Percentiles rank a stretch among this genome's conserved stretches.
phyloP scores from a whole-genome alignment of 30 jellyfish, hydroid and myxozoan genomes.

The Cassiopea xamachana region DNA sequence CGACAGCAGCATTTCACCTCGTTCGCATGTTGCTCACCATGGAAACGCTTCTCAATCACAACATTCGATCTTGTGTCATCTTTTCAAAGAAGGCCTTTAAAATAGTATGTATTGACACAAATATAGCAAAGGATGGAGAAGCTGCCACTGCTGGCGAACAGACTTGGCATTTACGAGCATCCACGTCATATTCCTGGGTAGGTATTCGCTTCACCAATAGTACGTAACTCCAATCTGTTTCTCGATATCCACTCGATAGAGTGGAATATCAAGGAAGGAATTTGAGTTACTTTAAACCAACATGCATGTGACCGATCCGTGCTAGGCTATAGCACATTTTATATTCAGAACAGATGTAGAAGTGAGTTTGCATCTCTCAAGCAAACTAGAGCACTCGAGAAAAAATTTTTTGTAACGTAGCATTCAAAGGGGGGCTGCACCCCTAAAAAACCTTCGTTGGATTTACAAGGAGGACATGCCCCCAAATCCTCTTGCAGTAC shows the following conservation, averaged over 20 bases:
- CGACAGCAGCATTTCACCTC: slow-evolving; percentile 1
- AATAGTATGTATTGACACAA: background rate
- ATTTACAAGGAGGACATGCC: no score
- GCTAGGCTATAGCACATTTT: no score
- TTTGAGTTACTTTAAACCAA: no score
- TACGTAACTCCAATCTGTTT: background rate
- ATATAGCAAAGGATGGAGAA: slow-evolving; percentile 19
- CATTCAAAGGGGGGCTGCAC: no score
- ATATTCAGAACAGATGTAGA: no score
- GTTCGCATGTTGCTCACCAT: background rate
- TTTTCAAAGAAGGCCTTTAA: background rate
- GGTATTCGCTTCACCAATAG: background rate
- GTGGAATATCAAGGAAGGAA: no score
- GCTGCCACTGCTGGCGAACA: slow-evolving; percentile 51
- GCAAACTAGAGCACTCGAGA: no score
- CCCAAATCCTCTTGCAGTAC: no score
- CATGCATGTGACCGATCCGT: no score
- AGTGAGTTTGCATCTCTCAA: no score
- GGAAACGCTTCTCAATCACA: background rate
- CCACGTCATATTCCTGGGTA: slow-evolving; percentile 71
- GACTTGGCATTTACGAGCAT: slow-evolving; percentile 49
- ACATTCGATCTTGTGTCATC: background rate
- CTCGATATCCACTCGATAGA: background rate
- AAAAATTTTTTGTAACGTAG: no score
- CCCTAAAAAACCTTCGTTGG: no score